Evolutionary conservation across 2,888 invertebrate genomes (phyloP).

Genomic region (Stramonita haemastoma): DNA sequence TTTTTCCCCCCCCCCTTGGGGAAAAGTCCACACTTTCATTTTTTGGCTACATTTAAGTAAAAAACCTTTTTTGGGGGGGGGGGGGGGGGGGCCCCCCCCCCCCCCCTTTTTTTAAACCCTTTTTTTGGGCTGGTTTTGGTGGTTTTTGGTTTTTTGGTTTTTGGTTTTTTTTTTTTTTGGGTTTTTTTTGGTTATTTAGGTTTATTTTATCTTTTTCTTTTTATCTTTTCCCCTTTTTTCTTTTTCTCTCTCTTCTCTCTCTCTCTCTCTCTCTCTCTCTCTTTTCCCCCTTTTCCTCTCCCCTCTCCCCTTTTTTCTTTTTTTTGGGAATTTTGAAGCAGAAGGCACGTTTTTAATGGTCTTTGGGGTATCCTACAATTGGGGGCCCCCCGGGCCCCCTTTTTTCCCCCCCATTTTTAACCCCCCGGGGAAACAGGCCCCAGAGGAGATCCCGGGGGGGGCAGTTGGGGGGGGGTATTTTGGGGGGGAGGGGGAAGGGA

Average conservation of each 20-base stretch:
- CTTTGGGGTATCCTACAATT: constrained; percentile 24
- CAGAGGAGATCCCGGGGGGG: not conserved
- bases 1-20: too few relatives aligned
- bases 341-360: constrained; percentile 26
- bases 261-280: not conserved
- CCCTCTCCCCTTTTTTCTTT: not conserved
- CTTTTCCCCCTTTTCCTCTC: not conserved
- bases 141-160: too few relatives aligned
- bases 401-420: not conserved
- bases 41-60: too few relatives aligned
- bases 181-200: too few relatives aligned
- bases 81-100: too few relatives aligned
- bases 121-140: too few relatives aligned
- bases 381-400: not conserved
- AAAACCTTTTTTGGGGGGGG: too few relatives aligned
- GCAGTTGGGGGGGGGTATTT: not conserved
- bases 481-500: not conserved
- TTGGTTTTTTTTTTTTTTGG: too few relatives aligned
- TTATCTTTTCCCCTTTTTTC: too few relatives aligned
- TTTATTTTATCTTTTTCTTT: too few relatives aligned
- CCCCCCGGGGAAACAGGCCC: not conserved
- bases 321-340: not conserved
- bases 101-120: too few relatives aligned
- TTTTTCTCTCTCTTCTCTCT: not conserved
- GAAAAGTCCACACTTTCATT: too few relatives aligned